Conservation (phyloP, 2,113 vertebrate genomes). For the Condylura cristata region DNA sequence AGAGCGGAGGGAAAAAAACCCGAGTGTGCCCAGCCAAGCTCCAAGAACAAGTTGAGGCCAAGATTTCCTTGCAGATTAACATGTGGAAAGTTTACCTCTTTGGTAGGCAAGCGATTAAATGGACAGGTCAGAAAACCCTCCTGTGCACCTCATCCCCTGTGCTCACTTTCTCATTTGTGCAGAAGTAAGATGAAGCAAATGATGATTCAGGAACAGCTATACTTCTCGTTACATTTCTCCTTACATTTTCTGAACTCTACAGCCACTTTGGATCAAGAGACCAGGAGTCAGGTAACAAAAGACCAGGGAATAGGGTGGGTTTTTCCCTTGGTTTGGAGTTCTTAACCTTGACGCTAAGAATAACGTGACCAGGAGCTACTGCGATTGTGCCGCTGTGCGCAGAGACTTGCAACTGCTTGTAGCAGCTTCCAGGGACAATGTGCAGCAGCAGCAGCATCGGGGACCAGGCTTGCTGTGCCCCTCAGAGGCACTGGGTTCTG, state of each 20-base stretch:
- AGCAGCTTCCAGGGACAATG: neutral
- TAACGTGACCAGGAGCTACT: neutral
- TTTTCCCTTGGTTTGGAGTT: neutral
- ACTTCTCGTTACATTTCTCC: neutral
- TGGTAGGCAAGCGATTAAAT: neutral
- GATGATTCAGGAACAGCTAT: neutral
- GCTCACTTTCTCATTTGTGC: neutral
- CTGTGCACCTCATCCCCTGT: neutral
- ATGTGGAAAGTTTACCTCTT: neutral
- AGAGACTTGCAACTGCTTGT: neutral
- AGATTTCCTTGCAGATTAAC: neutral
- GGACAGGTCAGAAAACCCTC: neutral
- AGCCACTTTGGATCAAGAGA: neutral
- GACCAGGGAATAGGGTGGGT: neutral
- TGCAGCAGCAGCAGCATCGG: fast-evolving
- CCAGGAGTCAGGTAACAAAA: neutral
- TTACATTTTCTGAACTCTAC: neutral
- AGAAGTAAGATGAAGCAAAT: neutral
- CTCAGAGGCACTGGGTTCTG: neutral
- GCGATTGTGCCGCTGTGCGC: neutral
- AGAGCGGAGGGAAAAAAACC: too few relatives aligned
- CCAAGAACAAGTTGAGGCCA: neutral
- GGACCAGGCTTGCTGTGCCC: neutral
- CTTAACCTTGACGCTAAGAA: neutral
- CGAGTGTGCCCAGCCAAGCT: neutral